A percentile compares a stretch with the other conserved stretches of the same genome.
These are phyloP conservation scores for Acridotheres tristis DNA, from an alignment of 2,797 vertebrate genomes.

Conservation along the genomic window DNA sequence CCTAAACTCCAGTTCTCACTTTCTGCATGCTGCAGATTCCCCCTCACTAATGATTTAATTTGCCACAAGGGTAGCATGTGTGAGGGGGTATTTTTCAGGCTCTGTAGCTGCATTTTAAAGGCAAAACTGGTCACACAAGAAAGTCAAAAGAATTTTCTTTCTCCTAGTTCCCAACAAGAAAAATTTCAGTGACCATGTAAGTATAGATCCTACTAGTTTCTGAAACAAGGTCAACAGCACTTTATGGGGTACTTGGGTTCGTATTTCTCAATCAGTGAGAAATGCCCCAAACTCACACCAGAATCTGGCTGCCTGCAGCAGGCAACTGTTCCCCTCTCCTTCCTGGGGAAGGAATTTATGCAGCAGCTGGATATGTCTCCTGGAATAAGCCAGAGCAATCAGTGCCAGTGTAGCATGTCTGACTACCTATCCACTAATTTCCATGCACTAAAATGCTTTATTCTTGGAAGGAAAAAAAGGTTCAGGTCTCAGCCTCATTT, in stretches of 20 bases:
- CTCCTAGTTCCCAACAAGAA: not conserved
- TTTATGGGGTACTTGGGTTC: not conserved
- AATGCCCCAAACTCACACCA: not conserved
- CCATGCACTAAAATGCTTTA: not conserved
- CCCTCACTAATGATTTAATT: not conserved
- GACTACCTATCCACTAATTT: not conserved
- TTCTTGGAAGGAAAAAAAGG: not conserved
- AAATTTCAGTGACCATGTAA: not conserved
- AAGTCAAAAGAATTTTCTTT: not conserved
- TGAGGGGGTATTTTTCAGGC: not conserved
- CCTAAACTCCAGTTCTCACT: not conserved
- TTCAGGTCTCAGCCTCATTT: not conserved
- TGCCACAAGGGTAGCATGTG: accelerated
- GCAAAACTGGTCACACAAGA: not conserved
- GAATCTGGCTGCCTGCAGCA: not conserved
- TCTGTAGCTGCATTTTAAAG: not conserved
- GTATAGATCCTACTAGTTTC: not conserved
- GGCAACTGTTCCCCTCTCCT: not conserved
- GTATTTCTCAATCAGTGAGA: not conserved
- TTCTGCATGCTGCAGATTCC: not conserved
- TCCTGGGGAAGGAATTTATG: not conserved
- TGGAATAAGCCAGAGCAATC: not conserved
- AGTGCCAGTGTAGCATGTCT: slow-evolving; percentile 2
- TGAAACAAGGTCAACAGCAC: not conserved
- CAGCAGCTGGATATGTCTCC: not conserved